phyloP scores from a whole-genome alignment of 2,113 vertebrate species.

The Trichechus manatus region DNA sequence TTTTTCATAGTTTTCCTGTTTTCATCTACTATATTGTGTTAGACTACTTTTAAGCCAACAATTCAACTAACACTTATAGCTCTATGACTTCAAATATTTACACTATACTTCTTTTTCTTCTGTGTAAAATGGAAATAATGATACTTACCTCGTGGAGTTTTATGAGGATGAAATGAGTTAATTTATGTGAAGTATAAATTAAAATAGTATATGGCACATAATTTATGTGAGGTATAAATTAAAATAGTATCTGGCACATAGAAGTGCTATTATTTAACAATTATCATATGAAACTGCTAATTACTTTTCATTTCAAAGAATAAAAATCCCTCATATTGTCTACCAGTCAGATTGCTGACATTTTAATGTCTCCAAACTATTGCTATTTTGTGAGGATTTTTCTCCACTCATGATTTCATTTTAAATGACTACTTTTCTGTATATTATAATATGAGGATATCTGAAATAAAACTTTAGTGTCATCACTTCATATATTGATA shows the following conservation, averaged over 20 bases:
- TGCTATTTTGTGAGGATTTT: not conserved
- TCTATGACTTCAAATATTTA: not conserved
- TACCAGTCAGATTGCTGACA: not conserved
- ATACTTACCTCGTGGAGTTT: not conserved
- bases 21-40: not conserved
- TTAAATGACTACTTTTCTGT: slow-evolving; percentile 50
- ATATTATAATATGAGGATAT: not conserved
- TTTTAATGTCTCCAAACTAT: slow-evolving; percentile 19
- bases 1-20: not conserved
- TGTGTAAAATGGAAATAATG: not conserved
- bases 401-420: not conserved
- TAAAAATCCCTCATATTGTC: not conserved
- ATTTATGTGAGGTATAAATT: too few species aligned
- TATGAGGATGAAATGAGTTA: too few species aligned
- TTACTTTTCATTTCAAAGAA: not conserved
- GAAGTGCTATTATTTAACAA: not conserved
- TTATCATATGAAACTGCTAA: not conserved
- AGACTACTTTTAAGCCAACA: not conserved
- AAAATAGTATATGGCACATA: not conserved
- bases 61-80: not conserved
- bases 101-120: not conserved
- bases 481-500: slow-evolving; percentile 25
- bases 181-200: too few species aligned
- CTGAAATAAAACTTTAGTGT: slow-evolving; percentile 39
- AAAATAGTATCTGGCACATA: not conserved